Evolutionary conservation across 2,797 vertebrate species (phyloP).

Genomic region (Dryobates pubescens): DNA sequence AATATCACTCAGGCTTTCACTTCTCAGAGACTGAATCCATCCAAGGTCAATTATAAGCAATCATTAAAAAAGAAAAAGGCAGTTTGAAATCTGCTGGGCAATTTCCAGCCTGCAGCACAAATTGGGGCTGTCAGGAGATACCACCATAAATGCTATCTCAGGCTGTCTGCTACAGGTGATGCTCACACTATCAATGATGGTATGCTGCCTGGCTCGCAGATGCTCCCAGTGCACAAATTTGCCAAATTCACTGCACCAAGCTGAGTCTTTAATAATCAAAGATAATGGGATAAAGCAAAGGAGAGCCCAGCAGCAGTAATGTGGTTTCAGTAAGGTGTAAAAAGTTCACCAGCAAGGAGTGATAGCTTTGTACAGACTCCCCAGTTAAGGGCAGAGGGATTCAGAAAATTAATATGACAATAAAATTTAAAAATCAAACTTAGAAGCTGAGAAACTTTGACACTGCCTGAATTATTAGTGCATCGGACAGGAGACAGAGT

Average conservation of each 20-base stretch:
- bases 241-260: background rate
- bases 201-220: background rate
- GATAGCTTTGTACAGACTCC: background rate
- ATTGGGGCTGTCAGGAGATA: background rate
- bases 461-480: background rate
- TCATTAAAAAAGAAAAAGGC: background rate
- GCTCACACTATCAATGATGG: background rate
- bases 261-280: background rate
- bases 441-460: background rate
- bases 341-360: background rate
- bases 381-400: background rate
- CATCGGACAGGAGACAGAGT: background rate
- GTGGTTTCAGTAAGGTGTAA: background rate
- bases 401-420: background rate
- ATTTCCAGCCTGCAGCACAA: background rate
- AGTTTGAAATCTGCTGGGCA: background rate
- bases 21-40: conserved; percentile 1
- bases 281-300: background rate
- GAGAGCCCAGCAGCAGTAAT: background rate
- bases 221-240: background rate
- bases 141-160: background rate
- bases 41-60: background rate
- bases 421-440: background rate
- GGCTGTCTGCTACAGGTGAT: background rate
- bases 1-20: background rate